These are phyloP conservation scores for Lissonota sp. DNA, from an alignment of 2,888 invertebrate genomes.

Conservation along the genomic window DNA sequence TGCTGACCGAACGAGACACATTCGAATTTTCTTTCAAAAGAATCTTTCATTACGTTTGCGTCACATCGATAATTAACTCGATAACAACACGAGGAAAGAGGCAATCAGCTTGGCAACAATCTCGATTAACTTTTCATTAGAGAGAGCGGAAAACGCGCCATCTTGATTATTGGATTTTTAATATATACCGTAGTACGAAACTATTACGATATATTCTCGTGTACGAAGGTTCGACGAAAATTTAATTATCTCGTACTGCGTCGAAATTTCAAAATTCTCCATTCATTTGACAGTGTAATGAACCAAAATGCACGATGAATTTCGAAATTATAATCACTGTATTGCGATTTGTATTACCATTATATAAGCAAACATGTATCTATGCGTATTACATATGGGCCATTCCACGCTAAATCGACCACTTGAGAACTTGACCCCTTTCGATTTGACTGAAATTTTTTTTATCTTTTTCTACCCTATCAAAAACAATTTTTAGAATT, in stretches of 20 bases:
- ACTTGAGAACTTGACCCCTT: no score
- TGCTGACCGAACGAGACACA: no score
- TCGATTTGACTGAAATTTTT: no score
- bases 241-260: slow-evolving; percentile 20
- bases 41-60: background rate
- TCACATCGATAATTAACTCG: slow-evolving; percentile 5
- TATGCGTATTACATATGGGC: background rate
- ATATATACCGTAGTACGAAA: no score
- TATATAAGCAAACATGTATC: background rate
- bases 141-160: no score
- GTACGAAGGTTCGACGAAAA: background rate
- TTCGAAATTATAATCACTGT: slow-evolving; percentile 37
- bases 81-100: background rate
- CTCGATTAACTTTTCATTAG: no score
- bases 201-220: no score
- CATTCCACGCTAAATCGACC: no score
- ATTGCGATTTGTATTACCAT: slow-evolving; percentile 24
- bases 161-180: no score
- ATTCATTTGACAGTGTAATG: slow-evolving; percentile 1
- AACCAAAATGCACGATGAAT: slow-evolving; percentile 27
- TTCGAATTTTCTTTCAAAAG: slow-evolving; percentile 6
- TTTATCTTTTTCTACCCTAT: no score
- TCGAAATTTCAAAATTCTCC: slow-evolving; percentile 11
- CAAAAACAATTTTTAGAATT: no score
- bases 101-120: no score